These are phyloP conservation scores for Drosophila busckii DNA, from an alignment of 1,140 invertebrate species.

Conservation along the genomic window DNA sequence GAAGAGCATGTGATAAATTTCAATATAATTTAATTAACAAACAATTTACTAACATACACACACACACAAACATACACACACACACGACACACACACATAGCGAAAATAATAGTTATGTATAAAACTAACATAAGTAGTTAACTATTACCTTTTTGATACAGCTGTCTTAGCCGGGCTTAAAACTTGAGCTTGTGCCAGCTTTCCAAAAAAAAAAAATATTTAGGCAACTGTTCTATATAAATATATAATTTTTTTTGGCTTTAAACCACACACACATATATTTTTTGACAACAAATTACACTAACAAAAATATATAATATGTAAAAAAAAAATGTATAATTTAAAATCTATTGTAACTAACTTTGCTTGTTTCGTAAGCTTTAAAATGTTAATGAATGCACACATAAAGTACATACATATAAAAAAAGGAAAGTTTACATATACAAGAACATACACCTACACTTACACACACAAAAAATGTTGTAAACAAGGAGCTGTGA, in stretches of 20 bases:
- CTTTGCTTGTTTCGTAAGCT: no score
- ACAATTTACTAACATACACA: slow-evolving; percentile 55
- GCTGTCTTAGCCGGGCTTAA: no score
- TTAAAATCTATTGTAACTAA: no score
- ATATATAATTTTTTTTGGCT: slow-evolving; percentile 7
- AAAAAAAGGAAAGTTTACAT: slow-evolving; percentile 41
- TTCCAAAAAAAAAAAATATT: neutral
- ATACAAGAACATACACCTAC: slow-evolving; percentile 33
- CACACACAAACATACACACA: slow-evolving; percentile 17
- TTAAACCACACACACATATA: no score
- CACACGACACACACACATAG: slow-evolving; percentile 17
- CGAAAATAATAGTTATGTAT: slow-evolving; percentile 6
- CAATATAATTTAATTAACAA: slow-evolving; percentile 74
- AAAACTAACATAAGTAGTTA: slow-evolving; percentile 29
- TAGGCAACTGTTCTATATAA: neutral
- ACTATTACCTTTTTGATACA: no score
- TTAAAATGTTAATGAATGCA: no score
- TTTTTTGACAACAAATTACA: no score
- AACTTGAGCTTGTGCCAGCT: no score
- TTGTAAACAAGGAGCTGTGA: slow-evolving; percentile 77
- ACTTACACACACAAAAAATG: slow-evolving; percentile 51
- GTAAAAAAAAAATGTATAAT: no score
- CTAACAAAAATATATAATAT: no score
- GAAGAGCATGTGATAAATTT: slow-evolving; percentile 75
- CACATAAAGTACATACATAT: slow-evolving; percentile 44